phyloP scores from a whole-genome alignment of 2,888 invertebrate genomes.

The Subacronicta megacephala region DNA sequence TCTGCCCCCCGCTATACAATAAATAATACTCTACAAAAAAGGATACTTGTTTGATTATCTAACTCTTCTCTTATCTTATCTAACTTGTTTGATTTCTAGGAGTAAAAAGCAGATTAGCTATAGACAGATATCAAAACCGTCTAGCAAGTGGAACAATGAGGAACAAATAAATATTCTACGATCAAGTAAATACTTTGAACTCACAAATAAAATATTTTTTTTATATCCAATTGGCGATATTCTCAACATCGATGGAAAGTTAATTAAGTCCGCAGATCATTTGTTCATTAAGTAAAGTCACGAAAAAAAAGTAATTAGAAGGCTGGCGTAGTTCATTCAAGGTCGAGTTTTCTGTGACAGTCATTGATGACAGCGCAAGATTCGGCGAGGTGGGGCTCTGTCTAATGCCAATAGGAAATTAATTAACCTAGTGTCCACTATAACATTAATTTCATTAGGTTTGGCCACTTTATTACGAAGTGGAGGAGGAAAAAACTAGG shows the following conservation, averaged over 20 bases:
- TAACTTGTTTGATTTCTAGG: too few relatives aligned
- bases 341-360: constrained; percentile 36
- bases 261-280: constrained; percentile 48
- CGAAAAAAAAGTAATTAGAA: constrained; percentile 37
- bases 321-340: constrained; percentile 15
- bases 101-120: too few relatives aligned
- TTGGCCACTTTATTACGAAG: constrained; percentile 17
- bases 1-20: too few relatives aligned
- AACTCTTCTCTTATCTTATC: too few relatives aligned
- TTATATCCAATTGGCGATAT: constrained; percentile 35
- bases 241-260: constrained; percentile 43
- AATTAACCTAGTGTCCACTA: constrained; percentile 35
- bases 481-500: too few relatives aligned
- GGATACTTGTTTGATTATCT: too few relatives aligned
- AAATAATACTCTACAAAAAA: too few relatives aligned
- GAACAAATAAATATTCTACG: too few relatives aligned
- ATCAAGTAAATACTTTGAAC: constrained; percentile 15
- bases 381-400: constrained; percentile 10
- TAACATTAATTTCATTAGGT: constrained; percentile 20
- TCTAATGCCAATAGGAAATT: constrained; percentile 34
- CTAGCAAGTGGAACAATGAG: too few relatives aligned
- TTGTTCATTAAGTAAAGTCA: constrained; percentile 40
- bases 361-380: constrained; percentile 19
- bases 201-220: constrained; percentile 24
- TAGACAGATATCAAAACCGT: too few relatives aligned